phyloP scores from a whole-genome alignment of 1,140 invertebrate species.

The Aphelenchoides besseyi region DNA sequence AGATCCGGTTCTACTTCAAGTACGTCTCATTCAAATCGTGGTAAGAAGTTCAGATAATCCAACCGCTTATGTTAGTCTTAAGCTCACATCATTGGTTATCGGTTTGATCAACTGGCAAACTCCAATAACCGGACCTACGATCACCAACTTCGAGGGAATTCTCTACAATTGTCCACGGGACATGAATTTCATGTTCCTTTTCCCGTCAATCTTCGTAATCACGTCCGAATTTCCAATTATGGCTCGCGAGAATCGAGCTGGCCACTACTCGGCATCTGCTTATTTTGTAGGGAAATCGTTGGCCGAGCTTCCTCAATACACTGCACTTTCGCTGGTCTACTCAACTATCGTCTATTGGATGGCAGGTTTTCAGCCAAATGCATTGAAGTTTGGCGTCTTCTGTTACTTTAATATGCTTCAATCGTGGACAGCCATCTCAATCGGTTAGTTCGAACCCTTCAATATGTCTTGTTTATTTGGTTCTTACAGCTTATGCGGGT shows the following conservation, averaged over 20 bases:
- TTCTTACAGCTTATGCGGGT: slow-evolving; percentile 14
- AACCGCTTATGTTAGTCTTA: slow-evolving; percentile 39
- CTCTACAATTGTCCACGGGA: slow-evolving; percentile 85
- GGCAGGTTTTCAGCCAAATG: slow-evolving; percentile 25
- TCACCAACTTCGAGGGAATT: slow-evolving; percentile 91
- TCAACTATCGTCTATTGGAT: slow-evolving; percentile 50
- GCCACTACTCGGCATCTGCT: slow-evolving; percentile 83
- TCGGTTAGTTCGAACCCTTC: slow-evolving; percentile 26
- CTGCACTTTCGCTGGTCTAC: slow-evolving; percentile 41
- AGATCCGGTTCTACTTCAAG: slow-evolving; percentile 81
- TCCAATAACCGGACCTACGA: slow-evolving; percentile 76
- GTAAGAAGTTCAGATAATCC: slow-evolving; percentile 68
- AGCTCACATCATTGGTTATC: slow-evolving; percentile 81
- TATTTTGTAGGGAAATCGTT: slow-evolving; percentile 81
- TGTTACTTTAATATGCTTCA: slow-evolving; percentile 36
- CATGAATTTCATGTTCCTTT: slow-evolving; percentile 67
- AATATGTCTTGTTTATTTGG: neutral
- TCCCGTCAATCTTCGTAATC: slow-evolving; percentile 73
- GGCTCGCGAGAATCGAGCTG: slow-evolving; percentile 80
- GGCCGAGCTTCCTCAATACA: slow-evolving; percentile 65
- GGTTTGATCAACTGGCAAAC: slow-evolving; percentile 83
- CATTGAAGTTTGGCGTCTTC: slow-evolving; percentile 35
- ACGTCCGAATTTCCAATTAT: slow-evolving; percentile 84
- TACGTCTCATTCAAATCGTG: slow-evolving; percentile 79
- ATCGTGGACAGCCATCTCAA: slow-evolving; percentile 41